These are phyloP conservation scores for Ptiloglossa arizonensis DNA, from an alignment of 1,140 invertebrate genomes.

Conservation along the genomic window DNA sequence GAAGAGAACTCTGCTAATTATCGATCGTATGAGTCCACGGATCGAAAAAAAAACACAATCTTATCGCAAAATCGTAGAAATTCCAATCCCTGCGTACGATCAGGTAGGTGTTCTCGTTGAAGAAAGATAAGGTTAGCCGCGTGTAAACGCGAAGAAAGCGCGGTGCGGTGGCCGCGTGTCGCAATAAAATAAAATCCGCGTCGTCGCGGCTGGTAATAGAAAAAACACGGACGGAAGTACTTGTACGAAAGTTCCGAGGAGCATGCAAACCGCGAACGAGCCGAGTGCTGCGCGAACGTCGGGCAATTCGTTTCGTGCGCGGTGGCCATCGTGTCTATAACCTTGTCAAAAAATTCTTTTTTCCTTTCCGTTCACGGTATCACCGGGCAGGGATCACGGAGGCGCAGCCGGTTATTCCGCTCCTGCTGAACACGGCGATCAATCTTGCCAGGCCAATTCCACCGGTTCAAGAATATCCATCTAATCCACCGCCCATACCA, in stretches of 20 bases:
- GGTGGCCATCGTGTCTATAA: slow-evolving; percentile 40
- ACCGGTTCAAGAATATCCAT: slow-evolving; percentile 84
- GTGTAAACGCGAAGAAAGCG: not conserved
- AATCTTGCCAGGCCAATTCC: slow-evolving; percentile 80
- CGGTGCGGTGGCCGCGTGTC: slow-evolving; percentile 1
- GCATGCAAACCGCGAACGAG: slow-evolving; percentile 40
- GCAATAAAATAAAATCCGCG: not conserved
- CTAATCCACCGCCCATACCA: slow-evolving; percentile 86
- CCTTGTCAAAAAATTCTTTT: slow-evolving; percentile 55
- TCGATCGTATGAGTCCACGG: too few species aligned
- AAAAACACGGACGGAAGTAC: slow-evolving; percentile 3
- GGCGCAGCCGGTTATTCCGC: slow-evolving; percentile 76
- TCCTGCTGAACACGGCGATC: slow-evolving; percentile 77
- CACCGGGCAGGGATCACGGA: slow-evolving; percentile 69
- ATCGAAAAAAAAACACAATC: not conserved
- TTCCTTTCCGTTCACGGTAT: slow-evolving; percentile 17
- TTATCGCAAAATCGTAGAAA: slow-evolving; percentile 46
- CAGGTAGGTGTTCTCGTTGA: not conserved
- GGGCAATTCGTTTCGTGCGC: not conserved
- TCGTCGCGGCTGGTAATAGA: not conserved
- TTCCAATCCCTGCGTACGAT: slow-evolving; percentile 46
- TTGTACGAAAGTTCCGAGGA: slow-evolving; percentile 11
- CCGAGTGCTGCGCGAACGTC: not conserved
- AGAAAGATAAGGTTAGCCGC: not conserved
- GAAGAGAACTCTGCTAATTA: too few species aligned